Evolutionary conservation across 2,113 vertebrate species (phyloP), one percentile per base, ranked within the genome.

Genomic region (Hystrix cristata): DNA sequence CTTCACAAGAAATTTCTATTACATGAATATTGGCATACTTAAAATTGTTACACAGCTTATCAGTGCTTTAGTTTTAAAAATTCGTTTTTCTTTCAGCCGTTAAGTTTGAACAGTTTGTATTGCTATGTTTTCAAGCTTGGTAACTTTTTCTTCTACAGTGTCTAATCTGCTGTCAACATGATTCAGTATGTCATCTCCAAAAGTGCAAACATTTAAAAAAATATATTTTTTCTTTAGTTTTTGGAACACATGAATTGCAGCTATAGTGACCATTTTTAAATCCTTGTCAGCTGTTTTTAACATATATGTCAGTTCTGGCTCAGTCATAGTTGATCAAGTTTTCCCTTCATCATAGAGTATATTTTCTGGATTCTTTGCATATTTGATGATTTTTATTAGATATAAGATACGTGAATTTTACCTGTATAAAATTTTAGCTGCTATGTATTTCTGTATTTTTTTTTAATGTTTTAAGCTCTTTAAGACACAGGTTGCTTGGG

Each of bases 81-180:
- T 95, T 21, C 0, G 62, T 67, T 95, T 64, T 64, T 60, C 18
- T 72, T 64, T 60, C 19, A 62, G 27, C 18, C 90, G 87, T 94
- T 92, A 11, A 79, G 62, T 94, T 88, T 95, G 46, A 90, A 31
- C 71, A 29, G 23, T 87, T 87, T 90, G 48, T 96, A 21, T 76
- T 74, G 19, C 13, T 38, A 38, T 48, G 14, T 87, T 78, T 80
- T 90, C 31, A 80, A 93, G 64, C 59, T 80, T 71, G 82, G 16
- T 76, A 23, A 62, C 60, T n/a, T 84, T 92, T 67, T 67, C 62
- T 95, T 94, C 51, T 88, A 11, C 25, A 64, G 3, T 69, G 25
- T 62, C 57, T 80, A 79, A 79, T 19, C 48, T 80, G 71, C 81
- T 91, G 9, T 88, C 78, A 51, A 59, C 43, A 78, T 62, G 23